phyloP scores from a whole-genome alignment of 2,797 vertebrate genomes.

The Loris lydekkerianus region DNA sequence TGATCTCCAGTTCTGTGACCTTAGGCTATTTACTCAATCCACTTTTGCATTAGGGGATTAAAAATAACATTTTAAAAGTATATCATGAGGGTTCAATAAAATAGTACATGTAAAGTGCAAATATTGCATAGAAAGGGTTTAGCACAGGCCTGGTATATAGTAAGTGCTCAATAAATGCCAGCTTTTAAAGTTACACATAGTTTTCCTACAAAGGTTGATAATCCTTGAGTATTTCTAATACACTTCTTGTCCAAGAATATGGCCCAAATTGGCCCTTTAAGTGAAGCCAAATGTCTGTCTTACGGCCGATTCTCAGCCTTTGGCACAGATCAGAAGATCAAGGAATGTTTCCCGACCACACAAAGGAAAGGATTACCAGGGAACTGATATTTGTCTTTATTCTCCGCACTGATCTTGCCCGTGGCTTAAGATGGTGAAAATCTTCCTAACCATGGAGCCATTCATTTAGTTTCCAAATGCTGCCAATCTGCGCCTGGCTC shows the following conservation, averaged over 20 bases:
- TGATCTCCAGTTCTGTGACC: background rate
- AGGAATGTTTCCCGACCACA: background rate
- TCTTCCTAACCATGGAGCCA: background rate
- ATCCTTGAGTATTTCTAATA: background rate
- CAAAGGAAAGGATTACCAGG: background rate
- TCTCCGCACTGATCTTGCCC: background rate
- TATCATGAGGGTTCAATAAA: background rate
- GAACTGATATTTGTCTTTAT: background rate
- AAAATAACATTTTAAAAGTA: background rate
- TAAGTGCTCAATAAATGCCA: background rate
- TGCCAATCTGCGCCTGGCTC: background rate
- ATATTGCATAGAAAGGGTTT: background rate
- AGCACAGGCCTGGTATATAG: background rate
- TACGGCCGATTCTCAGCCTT: background rate
- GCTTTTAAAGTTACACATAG: background rate
- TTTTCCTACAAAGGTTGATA: conserved; percentile 38
- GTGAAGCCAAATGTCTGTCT: conserved; percentile 13
- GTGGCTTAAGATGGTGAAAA: conserved; percentile 8
- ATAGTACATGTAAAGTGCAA: background rate
- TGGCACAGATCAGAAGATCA: background rate
- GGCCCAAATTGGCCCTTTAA: background rate
- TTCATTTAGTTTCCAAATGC: conserved; percentile 42
- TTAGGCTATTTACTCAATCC: background rate
- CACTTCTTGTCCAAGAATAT: conserved; percentile 23
- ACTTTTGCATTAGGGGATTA: background rate